Percentiles rank a stretch among this genome's conserved stretches.
phyloP scores from a whole-genome alignment of 23 tunicate genomes.

The Pegea sp. region DNA sequence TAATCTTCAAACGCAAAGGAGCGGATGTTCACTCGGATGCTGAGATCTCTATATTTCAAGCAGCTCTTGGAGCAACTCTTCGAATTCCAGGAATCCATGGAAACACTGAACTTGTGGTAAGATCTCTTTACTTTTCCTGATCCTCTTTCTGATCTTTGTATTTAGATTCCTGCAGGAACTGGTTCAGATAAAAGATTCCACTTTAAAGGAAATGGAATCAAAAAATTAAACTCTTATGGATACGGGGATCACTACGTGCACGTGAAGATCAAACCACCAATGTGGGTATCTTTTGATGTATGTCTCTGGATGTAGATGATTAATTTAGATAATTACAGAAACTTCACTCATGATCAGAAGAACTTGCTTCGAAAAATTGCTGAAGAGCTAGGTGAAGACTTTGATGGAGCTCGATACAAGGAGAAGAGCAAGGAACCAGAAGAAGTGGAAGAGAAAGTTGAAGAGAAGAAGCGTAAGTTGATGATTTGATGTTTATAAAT shows the following conservation, averaged over 20 bases:
- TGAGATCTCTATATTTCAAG: conserved; percentile 62
- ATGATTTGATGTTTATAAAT: no score
- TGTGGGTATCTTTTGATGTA: conserved; percentile 19
- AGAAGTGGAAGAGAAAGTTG: no score
- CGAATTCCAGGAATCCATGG: conserved; percentile 42
- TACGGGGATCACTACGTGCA: conserved; percentile 86
- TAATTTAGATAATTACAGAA: no score
- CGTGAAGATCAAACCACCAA: conserved; percentile 49
- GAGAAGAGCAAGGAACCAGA: no score
- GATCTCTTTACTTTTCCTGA: conserved; percentile 1
- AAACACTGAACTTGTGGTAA: conserved; percentile 23
- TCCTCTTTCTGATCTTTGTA: not conserved
- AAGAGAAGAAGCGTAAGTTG: no score
- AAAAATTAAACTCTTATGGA: conserved; percentile 68
- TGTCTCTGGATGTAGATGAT: not conserved
- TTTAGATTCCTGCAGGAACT: conserved; percentile 42
- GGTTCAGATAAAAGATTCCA: conserved; percentile 46
- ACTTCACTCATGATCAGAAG: not conserved
- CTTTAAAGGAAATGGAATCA: conserved; percentile 58
- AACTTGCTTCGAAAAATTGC: not conserved
- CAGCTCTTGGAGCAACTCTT: conserved; percentile 57
- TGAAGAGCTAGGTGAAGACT: not conserved
- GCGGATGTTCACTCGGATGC: conserved; percentile 87
- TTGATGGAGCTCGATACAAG: no score
- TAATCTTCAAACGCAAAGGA: conserved; percentile 64